Conservation (phyloP, 2,797 vertebrate genomes). For the Anguilla megastoma region DNA sequence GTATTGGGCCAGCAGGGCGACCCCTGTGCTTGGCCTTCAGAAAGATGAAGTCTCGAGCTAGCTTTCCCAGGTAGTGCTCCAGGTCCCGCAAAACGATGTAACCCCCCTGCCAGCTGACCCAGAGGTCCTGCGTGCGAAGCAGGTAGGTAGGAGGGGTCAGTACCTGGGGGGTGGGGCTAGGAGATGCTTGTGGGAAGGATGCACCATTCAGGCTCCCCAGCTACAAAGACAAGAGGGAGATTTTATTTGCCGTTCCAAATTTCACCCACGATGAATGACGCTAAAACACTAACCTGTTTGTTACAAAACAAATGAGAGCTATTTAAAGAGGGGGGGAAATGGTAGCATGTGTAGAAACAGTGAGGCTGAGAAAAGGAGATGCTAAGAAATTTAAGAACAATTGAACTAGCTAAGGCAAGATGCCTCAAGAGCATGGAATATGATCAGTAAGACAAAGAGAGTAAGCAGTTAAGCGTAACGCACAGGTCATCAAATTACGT, state of each 20-base stretch:
- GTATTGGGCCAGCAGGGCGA: not conserved
- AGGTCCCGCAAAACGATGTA: slow-evolving; percentile 76
- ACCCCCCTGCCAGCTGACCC: slow-evolving; percentile 67
- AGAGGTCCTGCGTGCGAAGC: slow-evolving; percentile 44
- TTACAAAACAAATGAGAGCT: not conserved
- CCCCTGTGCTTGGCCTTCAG: slow-evolving; percentile 49
- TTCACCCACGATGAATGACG: not conserved
- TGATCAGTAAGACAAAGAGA: not conserved
- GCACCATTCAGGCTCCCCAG: slow-evolving; percentile 51
- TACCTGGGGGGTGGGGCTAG: not conserved
- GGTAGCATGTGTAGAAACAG: not conserved
- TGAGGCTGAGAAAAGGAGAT: not conserved
- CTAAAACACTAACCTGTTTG: not conserved
- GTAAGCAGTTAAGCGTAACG: not conserved
- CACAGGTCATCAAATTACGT: not conserved
- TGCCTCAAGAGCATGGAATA: not conserved
- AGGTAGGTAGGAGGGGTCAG: not conserved
- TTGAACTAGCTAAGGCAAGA: not conserved
- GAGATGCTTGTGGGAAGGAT: slow-evolving; percentile 22
- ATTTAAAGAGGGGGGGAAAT: not conserved
- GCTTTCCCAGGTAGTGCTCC: slow-evolving; percentile 70
- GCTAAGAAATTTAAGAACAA: too few species aligned
- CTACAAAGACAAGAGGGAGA: slow-evolving; percentile 49
- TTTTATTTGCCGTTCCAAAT: not conserved
- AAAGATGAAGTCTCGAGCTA: slow-evolving; percentile 72